phyloP scores from a whole-genome alignment of 1,140 invertebrate genomes.

The Drosophila novamexicana region DNA sequence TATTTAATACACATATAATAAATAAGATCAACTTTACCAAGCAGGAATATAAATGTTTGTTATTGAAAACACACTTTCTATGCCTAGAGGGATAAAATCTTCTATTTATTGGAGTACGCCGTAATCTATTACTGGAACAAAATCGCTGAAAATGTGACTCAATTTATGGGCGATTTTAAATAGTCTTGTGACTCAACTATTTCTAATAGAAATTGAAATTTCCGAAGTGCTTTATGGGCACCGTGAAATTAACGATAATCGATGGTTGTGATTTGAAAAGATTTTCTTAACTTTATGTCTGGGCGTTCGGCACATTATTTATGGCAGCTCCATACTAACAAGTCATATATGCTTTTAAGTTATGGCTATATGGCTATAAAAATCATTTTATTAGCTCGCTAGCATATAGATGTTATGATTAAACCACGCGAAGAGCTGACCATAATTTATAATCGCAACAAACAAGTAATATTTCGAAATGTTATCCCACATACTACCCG shows the following conservation, averaged over 20 bases:
- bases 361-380: slow-evolving; percentile 61
- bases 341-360: slow-evolving; percentile 51
- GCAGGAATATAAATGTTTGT: background rate
- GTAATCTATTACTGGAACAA: background rate
- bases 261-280: slow-evolving; percentile 62
- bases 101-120: background rate
- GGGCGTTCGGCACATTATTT: slow-evolving; percentile 54
- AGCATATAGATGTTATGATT: slow-evolving; percentile 63
- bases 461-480: background rate
- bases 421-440: slow-evolving; percentile 40
- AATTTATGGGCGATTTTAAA: slow-evolving; percentile 22
- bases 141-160: slow-evolving; percentile 17
- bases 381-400: slow-evolving; percentile 57
- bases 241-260: slow-evolving; percentile 69
- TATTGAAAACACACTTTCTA: no score
- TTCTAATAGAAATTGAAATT: background rate
- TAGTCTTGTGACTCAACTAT: slow-evolving; percentile 37
- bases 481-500: background rate
- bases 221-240: slow-evolving; percentile 53
- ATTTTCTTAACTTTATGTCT: slow-evolving; percentile 32
- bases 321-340: slow-evolving; percentile 55
- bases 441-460: slow-evolving; percentile 66
- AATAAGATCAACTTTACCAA: background rate
- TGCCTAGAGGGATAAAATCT: no score
- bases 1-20: background rate